Evolutionary conservation across 2,888 invertebrate species (phyloP).

Genomic region (Leptinotarsa peninsularis): DNA sequence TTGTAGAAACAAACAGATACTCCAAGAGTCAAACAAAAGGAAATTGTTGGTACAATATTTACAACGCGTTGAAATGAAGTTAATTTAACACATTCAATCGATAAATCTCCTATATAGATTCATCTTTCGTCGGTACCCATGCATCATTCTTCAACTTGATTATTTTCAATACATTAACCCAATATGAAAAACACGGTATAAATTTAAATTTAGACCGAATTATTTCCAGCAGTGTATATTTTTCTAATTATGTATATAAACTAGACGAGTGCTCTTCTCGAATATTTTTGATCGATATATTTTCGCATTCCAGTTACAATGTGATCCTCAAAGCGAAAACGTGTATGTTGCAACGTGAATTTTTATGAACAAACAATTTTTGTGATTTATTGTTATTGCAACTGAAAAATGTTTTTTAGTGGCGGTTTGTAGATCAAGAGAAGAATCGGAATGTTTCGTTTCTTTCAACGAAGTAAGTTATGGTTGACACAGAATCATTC

Average conservation of each 20-base stretch:
- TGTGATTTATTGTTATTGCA: not conserved
- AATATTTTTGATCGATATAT: constrained; percentile 44
- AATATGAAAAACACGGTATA: constrained; percentile 26
- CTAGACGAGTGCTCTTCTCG: constrained; percentile 43
- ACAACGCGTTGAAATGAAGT: not conserved
- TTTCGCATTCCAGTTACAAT: constrained; percentile 46
- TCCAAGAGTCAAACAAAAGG: too few species aligned
- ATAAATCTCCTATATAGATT: not conserved
- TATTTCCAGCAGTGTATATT: constrained; percentile 50
- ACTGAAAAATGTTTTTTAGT: not conserved
- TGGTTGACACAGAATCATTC: too few species aligned
- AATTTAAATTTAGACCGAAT: constrained; percentile 42
- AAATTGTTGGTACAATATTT: not conserved
- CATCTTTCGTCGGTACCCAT: constrained; percentile 13
- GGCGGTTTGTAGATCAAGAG: not conserved
- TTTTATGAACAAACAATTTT: not conserved
- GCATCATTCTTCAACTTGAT: constrained; percentile 21
- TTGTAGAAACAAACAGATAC: too few species aligned
- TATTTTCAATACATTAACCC: constrained; percentile 20
- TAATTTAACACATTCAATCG: not conserved
- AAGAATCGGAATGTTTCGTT: not conserved
- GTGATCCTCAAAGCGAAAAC: constrained; percentile 38
- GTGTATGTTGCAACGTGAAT: not conserved
- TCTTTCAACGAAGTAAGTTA: not conserved
- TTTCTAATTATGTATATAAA: constrained; percentile 50